Evolutionary conservation across 1,140 invertebrate genomes (phyloP).

Genomic region (Drosophila grimshawi): DNA sequence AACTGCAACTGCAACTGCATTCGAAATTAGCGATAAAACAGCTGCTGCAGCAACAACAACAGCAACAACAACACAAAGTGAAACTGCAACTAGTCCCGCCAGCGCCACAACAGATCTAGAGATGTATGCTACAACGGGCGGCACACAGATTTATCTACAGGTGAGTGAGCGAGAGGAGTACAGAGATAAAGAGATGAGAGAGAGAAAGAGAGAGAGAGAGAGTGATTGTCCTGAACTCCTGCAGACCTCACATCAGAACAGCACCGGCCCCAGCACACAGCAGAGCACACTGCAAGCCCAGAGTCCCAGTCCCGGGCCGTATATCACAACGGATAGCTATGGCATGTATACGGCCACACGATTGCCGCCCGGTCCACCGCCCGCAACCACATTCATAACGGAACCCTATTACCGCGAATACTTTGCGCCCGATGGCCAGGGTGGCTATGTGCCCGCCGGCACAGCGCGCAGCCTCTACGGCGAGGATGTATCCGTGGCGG

Average conservation of each 20-base stretch:
- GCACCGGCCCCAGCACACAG: constrained; percentile 37
- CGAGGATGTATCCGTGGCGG: constrained; percentile 66
- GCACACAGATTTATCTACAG: constrained; percentile 85
- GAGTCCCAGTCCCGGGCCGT: constrained; percentile 82
- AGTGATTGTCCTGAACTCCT: constrained; percentile 46
- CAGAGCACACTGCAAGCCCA: constrained; percentile 67
- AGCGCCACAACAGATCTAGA: constrained; percentile 65
- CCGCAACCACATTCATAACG: constrained; percentile 79
- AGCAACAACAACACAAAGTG: constrained; percentile 33
- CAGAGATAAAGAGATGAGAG: background rate
- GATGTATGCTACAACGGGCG: constrained; percentile 84
- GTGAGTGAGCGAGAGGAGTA: constrained; percentile 58
- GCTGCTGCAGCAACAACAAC: constrained; percentile 57
- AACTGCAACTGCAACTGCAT: constrained; percentile 57
- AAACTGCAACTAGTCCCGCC: constrained; percentile 60
- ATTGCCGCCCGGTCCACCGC: constrained; percentile 70
- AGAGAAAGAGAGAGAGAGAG: constrained; percentile 19
- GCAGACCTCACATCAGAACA: constrained; percentile 73
- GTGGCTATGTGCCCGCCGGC: constrained; percentile 75
- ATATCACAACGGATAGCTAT: constrained; percentile 81
- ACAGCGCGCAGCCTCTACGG: constrained; percentile 71
- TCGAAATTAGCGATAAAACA: constrained; percentile 20
- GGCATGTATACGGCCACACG: constrained; percentile 82
- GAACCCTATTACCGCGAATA: constrained; percentile 84
- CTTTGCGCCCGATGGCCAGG: constrained; percentile 79